Base-by-base conservation (phyloP, 2,888 invertebrate genomes). In the Eupithecia subumbrata region DNA sequence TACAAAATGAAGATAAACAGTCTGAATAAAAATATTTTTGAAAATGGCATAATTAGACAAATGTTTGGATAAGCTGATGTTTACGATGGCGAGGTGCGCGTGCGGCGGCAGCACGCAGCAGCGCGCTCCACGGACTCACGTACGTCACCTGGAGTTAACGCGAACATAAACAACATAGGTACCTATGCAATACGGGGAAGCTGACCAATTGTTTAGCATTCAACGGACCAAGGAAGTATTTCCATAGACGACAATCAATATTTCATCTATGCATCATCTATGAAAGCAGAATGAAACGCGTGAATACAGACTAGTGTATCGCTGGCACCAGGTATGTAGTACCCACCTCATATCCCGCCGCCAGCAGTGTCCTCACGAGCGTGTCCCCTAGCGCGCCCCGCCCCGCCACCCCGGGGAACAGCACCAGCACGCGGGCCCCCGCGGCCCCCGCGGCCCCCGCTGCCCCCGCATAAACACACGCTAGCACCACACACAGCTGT, bases 61-160 rank as follows among this genome's bases (percentile, higher is more conserved):
- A 5, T 34, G 3, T 5, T 34, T 34, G 34, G 34, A 5, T 7
- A 7, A 40, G 40, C 40, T 40, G 40, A 34, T 34, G 34, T 40
- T 40, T 5, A 40, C 40, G 40, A 40, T 0, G 88, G 63, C 30
- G 63, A 63, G 30, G 12, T 5, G 63, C 63, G 22, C 63, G 63
- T 22, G 63, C 63, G 63, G 74, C 30, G 78, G n/a, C n/a, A n/a
- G n/a, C n/a, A n/a, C n/a, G n/a, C n/a, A n/a, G 75, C 67, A 85
- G 76, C 71, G 82, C 78, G 3, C 87, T 86, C 87, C 84, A 2
- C 89, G 86, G 40, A 8, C 40, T 40, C 74, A 90, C 83, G 79
- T 87, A 89, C 4, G 91, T 90, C 52, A 91, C 90, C 91, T 91
- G 81, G 0, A 48, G 5, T 4, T 12, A 25, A 9, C 56, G 22